These are phyloP conservation scores for Trichacis sp. DNA, from an alignment of 2,888 invertebrate genomes.

Conservation along the genomic window DNA sequence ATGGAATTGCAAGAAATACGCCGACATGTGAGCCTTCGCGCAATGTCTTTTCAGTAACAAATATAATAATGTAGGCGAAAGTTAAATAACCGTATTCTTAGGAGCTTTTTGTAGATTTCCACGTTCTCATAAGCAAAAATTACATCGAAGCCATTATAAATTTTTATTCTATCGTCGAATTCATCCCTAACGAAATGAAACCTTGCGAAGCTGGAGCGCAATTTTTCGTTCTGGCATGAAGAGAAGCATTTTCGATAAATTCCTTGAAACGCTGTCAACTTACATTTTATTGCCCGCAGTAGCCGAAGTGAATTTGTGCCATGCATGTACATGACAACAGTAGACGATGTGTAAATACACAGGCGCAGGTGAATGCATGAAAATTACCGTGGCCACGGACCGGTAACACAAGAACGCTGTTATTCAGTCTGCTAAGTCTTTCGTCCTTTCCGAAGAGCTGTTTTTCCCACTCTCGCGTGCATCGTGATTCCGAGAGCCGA, in stretches of 20 bases:
- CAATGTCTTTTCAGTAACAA: not conserved
- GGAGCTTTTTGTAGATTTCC: not conserved
- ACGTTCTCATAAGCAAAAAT: no score
- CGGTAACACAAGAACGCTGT: conserved; percentile 65
- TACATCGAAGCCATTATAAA: no score
- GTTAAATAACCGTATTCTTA: conserved; percentile 3
- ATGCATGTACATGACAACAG: conserved; percentile 1
- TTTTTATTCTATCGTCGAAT: no score
- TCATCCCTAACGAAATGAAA: no score
- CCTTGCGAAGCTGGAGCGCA: no score
- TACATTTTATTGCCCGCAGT: not conserved
- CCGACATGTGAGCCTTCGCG: conserved; percentile 15
- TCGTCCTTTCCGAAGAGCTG: conserved; percentile 25
- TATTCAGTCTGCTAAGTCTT: conserved; percentile 49
- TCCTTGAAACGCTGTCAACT: conserved; percentile 1
- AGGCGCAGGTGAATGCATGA: conserved; percentile 43
- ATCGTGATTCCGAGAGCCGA: conserved; percentile 28
- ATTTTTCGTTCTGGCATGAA: no score
- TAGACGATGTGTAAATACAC: conserved; percentile 1
- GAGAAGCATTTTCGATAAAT: not conserved
- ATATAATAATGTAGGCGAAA: conserved; percentile 2
- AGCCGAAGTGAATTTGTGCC: not conserved
- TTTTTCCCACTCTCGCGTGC: conserved; percentile 19
- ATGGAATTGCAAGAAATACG: conserved; percentile 40
- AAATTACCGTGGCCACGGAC: conserved; percentile 61